These are phyloP conservation scores for Rhingia rostrata DNA, from an alignment of 2,888 invertebrate species.

Conservation along the genomic window DNA sequence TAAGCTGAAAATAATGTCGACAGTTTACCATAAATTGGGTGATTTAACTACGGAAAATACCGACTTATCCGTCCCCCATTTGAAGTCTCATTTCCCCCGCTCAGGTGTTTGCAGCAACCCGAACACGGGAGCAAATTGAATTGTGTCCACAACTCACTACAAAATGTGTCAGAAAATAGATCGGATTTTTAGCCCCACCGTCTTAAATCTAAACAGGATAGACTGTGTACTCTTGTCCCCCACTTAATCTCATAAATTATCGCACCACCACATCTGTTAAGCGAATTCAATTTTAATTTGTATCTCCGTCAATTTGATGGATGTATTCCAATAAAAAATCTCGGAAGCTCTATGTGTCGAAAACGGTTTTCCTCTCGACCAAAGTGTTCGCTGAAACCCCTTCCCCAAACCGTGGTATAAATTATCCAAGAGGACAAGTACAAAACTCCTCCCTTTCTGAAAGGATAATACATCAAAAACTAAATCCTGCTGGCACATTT, in stretches of 20 bases:
- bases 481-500: constrained; percentile 60
- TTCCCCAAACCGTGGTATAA: background rate
- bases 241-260: constrained; percentile 2
- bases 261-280: constrained; percentile 11
- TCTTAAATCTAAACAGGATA: background rate
- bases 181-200: background rate
- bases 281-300: constrained; percentile 62
- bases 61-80: no score
- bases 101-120: no score
- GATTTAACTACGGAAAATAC: no score
- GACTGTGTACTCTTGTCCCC: background rate
- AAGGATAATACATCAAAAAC: constrained; percentile 60
- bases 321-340: constrained; percentile 54
- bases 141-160: background rate
- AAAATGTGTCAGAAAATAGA: background rate
- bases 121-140: background rate
- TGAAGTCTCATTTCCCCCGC: no score
- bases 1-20: no score
- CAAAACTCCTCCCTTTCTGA: constrained; percentile 10
- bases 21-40: no score
- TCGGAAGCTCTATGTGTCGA: background rate
- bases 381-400: background rate
- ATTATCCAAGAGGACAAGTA: constrained; percentile 37
- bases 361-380: constrained; percentile 29
- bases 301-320: constrained; percentile 66